A percentile compares a stretch with the other conserved stretches of the same genome.
These are phyloP conservation scores for Camptogramma bilineatum DNA, from an alignment of 2,888 invertebrate species.

Conservation along the genomic window DNA sequence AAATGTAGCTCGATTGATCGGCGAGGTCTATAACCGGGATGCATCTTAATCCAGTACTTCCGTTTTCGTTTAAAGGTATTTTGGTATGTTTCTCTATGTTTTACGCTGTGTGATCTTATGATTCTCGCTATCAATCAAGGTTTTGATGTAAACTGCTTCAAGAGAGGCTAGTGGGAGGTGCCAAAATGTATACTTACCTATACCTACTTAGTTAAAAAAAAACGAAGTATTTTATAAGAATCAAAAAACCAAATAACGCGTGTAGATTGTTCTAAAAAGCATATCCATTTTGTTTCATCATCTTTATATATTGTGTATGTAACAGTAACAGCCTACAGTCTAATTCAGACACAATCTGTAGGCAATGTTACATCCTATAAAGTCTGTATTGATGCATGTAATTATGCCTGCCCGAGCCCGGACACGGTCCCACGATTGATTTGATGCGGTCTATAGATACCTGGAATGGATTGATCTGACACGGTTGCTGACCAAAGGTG, in stretches of 20 bases:
- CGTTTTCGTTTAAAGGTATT: neutral
- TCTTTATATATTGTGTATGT: no score
- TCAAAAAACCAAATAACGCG: no score
- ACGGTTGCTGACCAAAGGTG: constrained; percentile 3
- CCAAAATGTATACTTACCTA: no score
- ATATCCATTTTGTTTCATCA: no score
- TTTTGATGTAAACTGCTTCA: no score
- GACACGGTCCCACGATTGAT: neutral
- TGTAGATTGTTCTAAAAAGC: no score
- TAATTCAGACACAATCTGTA: neutral
- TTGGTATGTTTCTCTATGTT: constrained; percentile 1
- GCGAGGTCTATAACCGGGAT: constrained; percentile 18
- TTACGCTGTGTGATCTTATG: neutral
- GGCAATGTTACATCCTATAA: neutral
- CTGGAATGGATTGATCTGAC: constrained; percentile 6
- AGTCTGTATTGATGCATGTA: neutral
- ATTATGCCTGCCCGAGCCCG: neutral
- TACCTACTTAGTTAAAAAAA: no score
- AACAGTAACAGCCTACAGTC: neutral
- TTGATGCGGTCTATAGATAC: constrained; percentile 1
- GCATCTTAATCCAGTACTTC: constrained; percentile 6
- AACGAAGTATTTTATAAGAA: no score
- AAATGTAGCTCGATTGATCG: constrained; percentile 28
- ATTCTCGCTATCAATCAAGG: no score
- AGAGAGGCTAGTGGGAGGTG: no score